phyloP scores from a whole-genome alignment of 2,888 invertebrate species.

The Mongoloraphidia duomilia region DNA sequence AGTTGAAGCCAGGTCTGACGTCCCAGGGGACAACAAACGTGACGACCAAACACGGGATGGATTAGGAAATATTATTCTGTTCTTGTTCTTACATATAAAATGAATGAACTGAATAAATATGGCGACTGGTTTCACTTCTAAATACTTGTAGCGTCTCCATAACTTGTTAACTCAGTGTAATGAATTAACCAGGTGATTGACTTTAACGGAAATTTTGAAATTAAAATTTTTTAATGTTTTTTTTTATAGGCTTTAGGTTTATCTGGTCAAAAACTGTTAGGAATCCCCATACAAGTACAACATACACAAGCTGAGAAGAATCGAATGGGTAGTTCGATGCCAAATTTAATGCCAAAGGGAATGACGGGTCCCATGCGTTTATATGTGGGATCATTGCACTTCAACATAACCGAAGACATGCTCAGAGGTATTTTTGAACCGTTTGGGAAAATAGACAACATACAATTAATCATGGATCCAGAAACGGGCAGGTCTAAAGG shows the following conservation, averaged over 20 bases:
- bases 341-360: slow-evolving; percentile 72
- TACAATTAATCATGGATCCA: slow-evolving; percentile 89
- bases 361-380: slow-evolving; percentile 90
- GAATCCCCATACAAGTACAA: slow-evolving; percentile 95
- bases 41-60: too few species aligned
- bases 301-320: slow-evolving; percentile 95
- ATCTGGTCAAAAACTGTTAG: slow-evolving; percentile 87
- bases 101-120: too few species aligned
- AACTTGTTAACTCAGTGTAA: too few species aligned
- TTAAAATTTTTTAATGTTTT: slow-evolving; percentile 2
- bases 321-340: slow-evolving; percentile 75
- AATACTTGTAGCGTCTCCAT: too few species aligned
- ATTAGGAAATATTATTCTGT: too few species aligned
- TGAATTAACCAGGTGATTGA: too few species aligned
- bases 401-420: slow-evolving; percentile 99
- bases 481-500: slow-evolving; percentile 93
- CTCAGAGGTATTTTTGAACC: slow-evolving; percentile 95
- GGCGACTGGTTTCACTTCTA: too few species aligned
- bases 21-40: too few species aligned
- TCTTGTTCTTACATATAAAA: too few species aligned
- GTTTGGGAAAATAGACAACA: slow-evolving; percentile 91
- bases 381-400: slow-evolving; percentile 95
- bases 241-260: slow-evolving; percentile 74
- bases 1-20: too few species aligned
- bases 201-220: neutral